Conservation (phyloP, 2,113 vertebrate genomes). For the Chelonoidis abingdonii region DNA sequence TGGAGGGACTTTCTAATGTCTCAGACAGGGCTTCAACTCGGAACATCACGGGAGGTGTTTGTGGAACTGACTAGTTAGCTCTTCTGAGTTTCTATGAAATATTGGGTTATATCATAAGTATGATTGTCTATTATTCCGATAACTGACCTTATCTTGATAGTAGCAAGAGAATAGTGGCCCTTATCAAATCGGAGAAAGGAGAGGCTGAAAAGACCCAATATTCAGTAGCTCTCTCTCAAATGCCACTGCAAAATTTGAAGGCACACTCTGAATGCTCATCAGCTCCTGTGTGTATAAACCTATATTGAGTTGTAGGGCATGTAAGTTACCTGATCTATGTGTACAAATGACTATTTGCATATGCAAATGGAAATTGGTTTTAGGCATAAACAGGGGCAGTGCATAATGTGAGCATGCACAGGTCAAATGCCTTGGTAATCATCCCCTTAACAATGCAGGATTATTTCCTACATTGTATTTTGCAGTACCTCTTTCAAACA, state of each 20-base stretch:
- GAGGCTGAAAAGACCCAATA: background rate
- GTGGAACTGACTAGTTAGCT: background rate
- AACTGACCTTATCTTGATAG: background rate
- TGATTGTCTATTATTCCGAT: background rate
- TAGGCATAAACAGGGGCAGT: background rate
- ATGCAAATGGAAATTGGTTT: background rate
- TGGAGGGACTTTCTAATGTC: background rate
- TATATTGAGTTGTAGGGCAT: background rate
- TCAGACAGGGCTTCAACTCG: background rate
- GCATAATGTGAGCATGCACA: background rate
- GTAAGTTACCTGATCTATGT: background rate
- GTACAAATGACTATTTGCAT: background rate
- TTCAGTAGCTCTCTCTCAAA: background rate
- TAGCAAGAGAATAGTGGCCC: background rate
- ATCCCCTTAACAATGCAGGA: background rate
- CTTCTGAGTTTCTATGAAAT: background rate
- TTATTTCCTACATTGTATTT: background rate
- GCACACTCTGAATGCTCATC: background rate
- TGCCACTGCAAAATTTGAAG: background rate
- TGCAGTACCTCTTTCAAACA: background rate
- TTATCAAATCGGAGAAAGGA: background rate
- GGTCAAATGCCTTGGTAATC: background rate
- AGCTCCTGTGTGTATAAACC: background rate
- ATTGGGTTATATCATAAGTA: background rate
- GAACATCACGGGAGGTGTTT: background rate